phyloP scores from a whole-genome alignment of 2,888 invertebrate genomes.

The Dolichopus griseipennis region DNA sequence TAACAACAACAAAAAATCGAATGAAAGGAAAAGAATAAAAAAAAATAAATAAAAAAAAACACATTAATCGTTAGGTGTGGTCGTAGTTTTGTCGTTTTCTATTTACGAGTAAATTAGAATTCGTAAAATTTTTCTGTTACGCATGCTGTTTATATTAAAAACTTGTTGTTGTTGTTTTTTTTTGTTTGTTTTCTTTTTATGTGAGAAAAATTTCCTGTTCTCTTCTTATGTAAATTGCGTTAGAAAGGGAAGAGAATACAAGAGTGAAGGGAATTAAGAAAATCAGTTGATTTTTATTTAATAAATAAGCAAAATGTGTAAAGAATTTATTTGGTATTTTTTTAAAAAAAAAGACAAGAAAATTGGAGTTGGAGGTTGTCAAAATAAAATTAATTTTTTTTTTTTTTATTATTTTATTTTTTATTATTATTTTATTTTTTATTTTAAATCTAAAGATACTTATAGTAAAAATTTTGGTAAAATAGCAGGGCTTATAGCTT shows the following conservation, averaged over 20 bases:
- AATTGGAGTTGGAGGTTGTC: slow-evolving; percentile 4
- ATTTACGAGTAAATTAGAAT: not conserved
- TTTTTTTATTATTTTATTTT: too few relatives aligned
- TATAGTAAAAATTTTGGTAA: too few relatives aligned
- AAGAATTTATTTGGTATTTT: not conserved
- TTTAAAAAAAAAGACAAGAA: not conserved
- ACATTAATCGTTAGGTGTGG: slow-evolving; percentile 13
- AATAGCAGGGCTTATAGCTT: too few relatives aligned
- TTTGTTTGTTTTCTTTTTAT: not conserved
- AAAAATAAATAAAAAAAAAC: slow-evolving; percentile 7
- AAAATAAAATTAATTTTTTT: not conserved
- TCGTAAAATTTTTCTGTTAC: not conserved
- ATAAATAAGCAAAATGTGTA: not conserved
- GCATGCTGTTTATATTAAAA: not conserved
- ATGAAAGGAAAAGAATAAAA: not conserved
- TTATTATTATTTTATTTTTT: too few relatives aligned
- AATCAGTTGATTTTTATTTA: too few relatives aligned
- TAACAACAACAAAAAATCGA: too few relatives aligned
- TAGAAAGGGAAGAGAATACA: too few relatives aligned
- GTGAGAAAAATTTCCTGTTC: not conserved
- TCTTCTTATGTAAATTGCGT: too few relatives aligned
- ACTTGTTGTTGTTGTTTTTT: not conserved
- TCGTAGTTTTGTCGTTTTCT: not conserved
- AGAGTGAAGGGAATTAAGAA: too few relatives aligned
- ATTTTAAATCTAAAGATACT: too few relatives aligned